Evolutionary conservation across 2,797 vertebrate genomes (phyloP).

Genomic region (Vipera ursinii): DNA sequence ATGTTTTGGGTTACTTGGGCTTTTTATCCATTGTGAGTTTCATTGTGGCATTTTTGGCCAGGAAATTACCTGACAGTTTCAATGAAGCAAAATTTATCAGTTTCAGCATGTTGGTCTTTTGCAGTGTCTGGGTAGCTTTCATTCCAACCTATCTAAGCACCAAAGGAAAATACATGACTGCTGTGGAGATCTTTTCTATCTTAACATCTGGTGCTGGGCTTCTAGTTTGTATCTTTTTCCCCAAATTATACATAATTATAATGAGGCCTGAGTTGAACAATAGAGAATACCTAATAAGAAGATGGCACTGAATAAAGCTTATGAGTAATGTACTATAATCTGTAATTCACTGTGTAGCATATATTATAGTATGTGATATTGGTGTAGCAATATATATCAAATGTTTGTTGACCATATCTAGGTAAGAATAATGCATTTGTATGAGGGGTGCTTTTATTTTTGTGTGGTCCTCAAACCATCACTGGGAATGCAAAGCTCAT

Average conservation of each 20-base stretch:
- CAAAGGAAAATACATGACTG: neutral
- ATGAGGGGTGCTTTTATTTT: neutral
- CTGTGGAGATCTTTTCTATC: neutral
- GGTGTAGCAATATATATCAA: neutral
- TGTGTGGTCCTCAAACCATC: neutral
- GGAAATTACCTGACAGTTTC: slow-evolving; percentile 12
- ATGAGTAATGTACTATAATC: neutral
- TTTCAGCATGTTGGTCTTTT: slow-evolving; percentile 2
- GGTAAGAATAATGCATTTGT: neutral
- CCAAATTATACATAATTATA: neutral
- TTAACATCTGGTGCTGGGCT: neutral
- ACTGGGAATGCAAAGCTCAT: neutral
- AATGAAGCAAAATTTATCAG: slow-evolving; percentile 10
- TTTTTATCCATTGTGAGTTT: slow-evolving; percentile 1
- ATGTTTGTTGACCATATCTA: neutral
- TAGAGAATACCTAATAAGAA: neutral
- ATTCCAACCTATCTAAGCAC: neutral
- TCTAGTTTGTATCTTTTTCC: no score
- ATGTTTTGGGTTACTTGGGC: neutral
- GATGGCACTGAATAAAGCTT: neutral
- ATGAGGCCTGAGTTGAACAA: neutral
- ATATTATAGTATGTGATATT: neutral
- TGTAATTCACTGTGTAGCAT: neutral
- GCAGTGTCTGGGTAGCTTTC: neutral
- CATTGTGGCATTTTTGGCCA: neutral